These are phyloP conservation scores for Xenentodon cancila DNA, from an alignment of 2,797 vertebrate species.

Conservation along the genomic window DNA sequence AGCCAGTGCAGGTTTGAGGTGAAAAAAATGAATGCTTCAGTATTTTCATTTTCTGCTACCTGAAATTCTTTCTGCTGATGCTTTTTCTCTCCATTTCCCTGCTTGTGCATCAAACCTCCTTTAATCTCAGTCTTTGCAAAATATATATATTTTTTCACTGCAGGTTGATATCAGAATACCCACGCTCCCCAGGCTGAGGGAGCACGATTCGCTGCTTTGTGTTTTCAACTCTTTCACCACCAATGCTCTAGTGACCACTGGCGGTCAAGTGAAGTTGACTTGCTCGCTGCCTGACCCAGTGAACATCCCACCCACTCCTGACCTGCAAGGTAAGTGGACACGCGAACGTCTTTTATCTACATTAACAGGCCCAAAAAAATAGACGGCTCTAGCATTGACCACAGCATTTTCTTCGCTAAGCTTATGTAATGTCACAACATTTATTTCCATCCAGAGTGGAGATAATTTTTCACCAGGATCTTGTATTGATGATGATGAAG, in stretches of 20 bases:
- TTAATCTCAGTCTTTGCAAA: background rate
- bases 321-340: conserved; percentile 83
- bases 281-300: conserved; percentile 71
- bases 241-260: rapidly evolving
- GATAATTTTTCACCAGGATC: too few relatives aligned
- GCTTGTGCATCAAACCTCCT: background rate
- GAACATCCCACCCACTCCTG: conserved; percentile 81
- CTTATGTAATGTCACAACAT: too few relatives aligned
- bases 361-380: too few relatives aligned
- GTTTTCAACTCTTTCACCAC: conserved; percentile 30
- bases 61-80: too few relatives aligned
- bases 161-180: conserved; percentile 76
- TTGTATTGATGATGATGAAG: too few relatives aligned
- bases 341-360: too few relatives aligned
- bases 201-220: conserved; percentile 54
- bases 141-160: background rate
- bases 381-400: too few relatives aligned
- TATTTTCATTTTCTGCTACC: too few relatives aligned
- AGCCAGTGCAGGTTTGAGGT: too few relatives aligned
- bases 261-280: conserved; percentile 28
- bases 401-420: too few relatives aligned
- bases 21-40: too few relatives aligned
- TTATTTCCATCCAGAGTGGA: too few relatives aligned
- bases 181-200: conserved; percentile 60
- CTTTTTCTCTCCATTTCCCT: background rate